phyloP scores from a whole-genome alignment of 53 echinoderm and acorn worm genomes.

The Arbacia lixula region DNA sequence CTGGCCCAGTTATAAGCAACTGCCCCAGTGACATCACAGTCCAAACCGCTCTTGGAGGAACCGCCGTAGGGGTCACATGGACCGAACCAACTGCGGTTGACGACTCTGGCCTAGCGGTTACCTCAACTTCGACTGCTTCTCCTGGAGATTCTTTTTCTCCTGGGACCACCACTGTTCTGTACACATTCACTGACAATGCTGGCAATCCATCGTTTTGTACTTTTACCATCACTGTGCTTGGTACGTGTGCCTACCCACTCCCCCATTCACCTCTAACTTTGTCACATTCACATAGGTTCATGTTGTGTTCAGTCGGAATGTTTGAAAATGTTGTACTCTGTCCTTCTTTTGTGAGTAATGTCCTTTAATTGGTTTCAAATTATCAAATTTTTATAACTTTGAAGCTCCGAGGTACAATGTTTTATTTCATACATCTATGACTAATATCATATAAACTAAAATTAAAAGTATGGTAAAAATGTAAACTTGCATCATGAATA shows the following conservation, averaged over 20 bases:
- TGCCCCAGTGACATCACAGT: conserved; percentile 59
- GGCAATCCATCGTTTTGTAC: conserved; percentile 38
- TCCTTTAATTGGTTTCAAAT: too few relatives aligned
- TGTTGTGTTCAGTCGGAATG: too few relatives aligned
- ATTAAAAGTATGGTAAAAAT: too few relatives aligned
- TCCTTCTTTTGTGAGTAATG: too few relatives aligned
- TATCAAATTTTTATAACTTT: too few relatives aligned
- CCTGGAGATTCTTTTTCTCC: conserved; percentile 36
- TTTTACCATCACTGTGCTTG: neutral
- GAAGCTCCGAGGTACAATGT: too few relatives aligned
- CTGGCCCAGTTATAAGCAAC: conserved; percentile 46
- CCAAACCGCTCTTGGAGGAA: conserved; percentile 14
- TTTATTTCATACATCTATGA: too few relatives aligned
- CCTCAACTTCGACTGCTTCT: neutral
- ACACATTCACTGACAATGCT: conserved; percentile 43
- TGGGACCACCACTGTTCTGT: conserved; percentile 22
- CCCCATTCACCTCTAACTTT: neutral
- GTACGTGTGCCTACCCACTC: neutral
- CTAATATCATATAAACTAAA: too few relatives aligned
- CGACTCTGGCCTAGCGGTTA: conserved; percentile 56
- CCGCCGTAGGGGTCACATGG: conserved; percentile 55
- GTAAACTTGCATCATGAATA: too few relatives aligned
- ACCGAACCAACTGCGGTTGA: conserved; percentile 68
- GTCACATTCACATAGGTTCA: neutral
- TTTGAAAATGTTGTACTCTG: too few relatives aligned